Percentiles rank a stretch among this genome's conserved stretches.
Conservation (phyloP, 2,797 vertebrate genomes). For the Delichon dasypus region DNA sequence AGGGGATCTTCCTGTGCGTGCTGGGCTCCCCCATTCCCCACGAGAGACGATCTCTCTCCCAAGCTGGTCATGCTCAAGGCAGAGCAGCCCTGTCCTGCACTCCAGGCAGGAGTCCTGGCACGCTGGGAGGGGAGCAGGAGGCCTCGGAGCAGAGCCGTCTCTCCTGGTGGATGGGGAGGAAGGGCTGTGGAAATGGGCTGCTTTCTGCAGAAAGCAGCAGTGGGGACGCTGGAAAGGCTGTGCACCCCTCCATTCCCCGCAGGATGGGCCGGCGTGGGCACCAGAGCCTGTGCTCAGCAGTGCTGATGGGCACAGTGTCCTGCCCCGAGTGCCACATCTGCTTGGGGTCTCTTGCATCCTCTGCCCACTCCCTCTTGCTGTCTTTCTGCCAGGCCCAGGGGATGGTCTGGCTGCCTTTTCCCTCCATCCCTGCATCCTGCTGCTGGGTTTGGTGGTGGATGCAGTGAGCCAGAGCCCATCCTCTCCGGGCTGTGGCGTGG, state of each 20-base stretch:
- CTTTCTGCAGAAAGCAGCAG: not conserved
- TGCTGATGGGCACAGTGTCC: not conserved
- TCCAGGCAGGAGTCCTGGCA: not conserved
- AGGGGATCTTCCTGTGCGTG: not conserved
- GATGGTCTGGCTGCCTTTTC: not conserved
- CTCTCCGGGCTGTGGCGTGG: not conserved
- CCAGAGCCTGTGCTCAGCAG: not conserved
- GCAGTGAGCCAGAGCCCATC: not conserved
- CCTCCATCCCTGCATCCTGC: not conserved
- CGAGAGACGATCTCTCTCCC: not conserved
- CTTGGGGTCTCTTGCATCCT: not conserved
- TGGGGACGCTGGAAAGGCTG: not conserved
- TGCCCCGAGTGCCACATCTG: not conserved
- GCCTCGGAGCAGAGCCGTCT: accelerated
- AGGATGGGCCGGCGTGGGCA: not conserved
- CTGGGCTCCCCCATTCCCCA: not conserved
- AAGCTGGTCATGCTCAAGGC: not conserved
- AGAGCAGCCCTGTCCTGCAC: not conserved
- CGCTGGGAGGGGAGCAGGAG: not conserved
- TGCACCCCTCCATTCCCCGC: not conserved
- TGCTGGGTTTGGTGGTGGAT: not conserved
- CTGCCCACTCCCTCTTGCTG: not conserved
- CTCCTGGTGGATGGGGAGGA: not conserved
- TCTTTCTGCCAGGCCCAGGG: not conserved
- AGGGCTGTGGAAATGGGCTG: not conserved